Percentiles rank a stretch among this genome's conserved stretches.
Conservation (phyloP, 2,888 invertebrate genomes). For the Hanleya hanleyi region DNA sequence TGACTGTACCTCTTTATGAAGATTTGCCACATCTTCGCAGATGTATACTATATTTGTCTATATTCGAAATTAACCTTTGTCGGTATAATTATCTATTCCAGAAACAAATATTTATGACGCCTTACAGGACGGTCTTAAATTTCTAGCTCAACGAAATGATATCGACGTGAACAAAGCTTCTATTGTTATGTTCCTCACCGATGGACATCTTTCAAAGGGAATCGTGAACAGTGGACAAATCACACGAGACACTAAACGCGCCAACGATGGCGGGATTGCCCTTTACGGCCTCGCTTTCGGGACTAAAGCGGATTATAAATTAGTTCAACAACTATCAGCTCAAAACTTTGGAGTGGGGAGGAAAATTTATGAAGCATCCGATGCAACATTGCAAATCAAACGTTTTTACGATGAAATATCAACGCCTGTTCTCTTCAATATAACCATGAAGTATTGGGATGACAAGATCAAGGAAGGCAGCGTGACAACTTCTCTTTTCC, state of each 20-base stretch:
- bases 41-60: too few species aligned
- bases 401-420: conserved; percentile 80
- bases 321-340: conserved; percentile 40
- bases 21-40: too few species aligned
- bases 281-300: conserved; percentile 57
- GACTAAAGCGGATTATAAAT: conserved; percentile 47
- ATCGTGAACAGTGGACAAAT: conserved; percentile 62
- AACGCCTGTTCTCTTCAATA: conserved; percentile 81
- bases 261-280: conserved; percentile 46
- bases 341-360: conserved; percentile 3
- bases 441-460: conserved; percentile 79
- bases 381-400: conserved; percentile 71
- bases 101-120: conserved; percentile 83
- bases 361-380: conserved; percentile 15
- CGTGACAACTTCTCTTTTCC: conserved; percentile 42
- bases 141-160: conserved; percentile 74
- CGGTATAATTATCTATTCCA: conserved; percentile 25
- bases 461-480: conserved; percentile 46
- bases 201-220: conserved; percentile 73
- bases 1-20: too few species aligned
- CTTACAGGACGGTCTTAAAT: conserved; percentile 74
- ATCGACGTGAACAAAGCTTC: conserved; percentile 23
- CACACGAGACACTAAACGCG: conserved; percentile 39
- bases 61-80: too few species aligned
- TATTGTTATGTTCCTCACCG: conserved; percentile 73